phyloP scores from a whole-genome alignment of 1,140 invertebrate genomes.

The Caligus rogercresseyi region DNA sequence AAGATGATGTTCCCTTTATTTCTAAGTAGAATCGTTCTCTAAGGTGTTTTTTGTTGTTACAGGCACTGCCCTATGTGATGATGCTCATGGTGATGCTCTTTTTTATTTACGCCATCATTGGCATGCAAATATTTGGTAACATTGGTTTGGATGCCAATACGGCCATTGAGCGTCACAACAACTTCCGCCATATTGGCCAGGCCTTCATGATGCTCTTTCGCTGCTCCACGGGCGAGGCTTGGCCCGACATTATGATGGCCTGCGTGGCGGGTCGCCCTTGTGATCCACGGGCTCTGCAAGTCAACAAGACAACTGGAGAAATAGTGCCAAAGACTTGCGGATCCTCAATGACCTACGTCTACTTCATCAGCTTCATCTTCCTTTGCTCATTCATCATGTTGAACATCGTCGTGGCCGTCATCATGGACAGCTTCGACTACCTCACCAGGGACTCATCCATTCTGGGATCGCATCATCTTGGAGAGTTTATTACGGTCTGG shows the following conservation, averaged over 20 bases:
- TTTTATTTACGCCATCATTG: slow-evolving; percentile 47
- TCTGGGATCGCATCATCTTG: slow-evolving; percentile 43
- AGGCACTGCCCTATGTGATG: slow-evolving; percentile 45
- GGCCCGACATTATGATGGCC: slow-evolving; percentile 43
- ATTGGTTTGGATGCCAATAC: slow-evolving; percentile 35
- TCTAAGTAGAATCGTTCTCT: too few relatives aligned
- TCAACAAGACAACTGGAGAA: slow-evolving; percentile 22
- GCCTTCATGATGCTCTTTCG: slow-evolving; percentile 41
- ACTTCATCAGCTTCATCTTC: slow-evolving; percentile 44
- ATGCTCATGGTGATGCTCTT: slow-evolving; percentile 46
- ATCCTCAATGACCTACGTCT: slow-evolving; percentile 37
- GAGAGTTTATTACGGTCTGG: slow-evolving; percentile 43
- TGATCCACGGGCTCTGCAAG: slow-evolving; percentile 23
- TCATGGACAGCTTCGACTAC: slow-evolving; percentile 37
- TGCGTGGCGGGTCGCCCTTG: slow-evolving; percentile 28
- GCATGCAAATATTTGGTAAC: slow-evolving; percentile 41
- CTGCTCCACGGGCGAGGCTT: slow-evolving; percentile 45
- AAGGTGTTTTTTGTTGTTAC: background rate
- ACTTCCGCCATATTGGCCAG: slow-evolving; percentile 40
- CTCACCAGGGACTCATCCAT: slow-evolving; percentile 42
- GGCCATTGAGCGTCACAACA: slow-evolving; percentile 41
- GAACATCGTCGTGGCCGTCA: slow-evolving; percentile 19
- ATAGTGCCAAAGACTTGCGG: slow-evolving; percentile 33
- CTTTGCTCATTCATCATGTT: slow-evolving; percentile 43
- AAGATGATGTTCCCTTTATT: too few relatives aligned